phyloP scores from a whole-genome alignment of 1,140 invertebrate genomes.

The Drosophila parvula region DNA sequence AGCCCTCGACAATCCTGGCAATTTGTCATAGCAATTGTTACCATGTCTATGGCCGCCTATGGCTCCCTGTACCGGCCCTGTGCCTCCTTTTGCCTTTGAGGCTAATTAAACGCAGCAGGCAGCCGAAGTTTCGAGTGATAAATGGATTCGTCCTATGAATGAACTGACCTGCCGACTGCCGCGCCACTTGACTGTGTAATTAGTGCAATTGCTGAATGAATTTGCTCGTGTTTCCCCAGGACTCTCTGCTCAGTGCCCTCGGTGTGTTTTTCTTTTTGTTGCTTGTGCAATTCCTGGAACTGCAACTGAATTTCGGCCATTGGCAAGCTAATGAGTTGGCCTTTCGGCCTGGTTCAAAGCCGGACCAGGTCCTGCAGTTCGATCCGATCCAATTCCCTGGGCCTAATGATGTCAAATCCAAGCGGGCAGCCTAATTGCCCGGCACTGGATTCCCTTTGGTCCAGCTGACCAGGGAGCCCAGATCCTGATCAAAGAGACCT shows the following conservation, averaged over 20 bases:
- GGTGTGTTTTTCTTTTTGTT: constrained; percentile 1
- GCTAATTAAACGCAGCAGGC: constrained; percentile 67
- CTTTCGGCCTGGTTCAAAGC: constrained; percentile 43
- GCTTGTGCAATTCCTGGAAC: constrained; percentile 53
- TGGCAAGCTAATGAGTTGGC: constrained; percentile 50
- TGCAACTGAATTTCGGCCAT: constrained; percentile 33
- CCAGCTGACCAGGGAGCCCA: constrained; percentile 4
- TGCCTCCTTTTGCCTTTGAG: constrained; percentile 14
- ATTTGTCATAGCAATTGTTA: constrained; percentile 69
- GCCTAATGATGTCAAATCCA: constrained; percentile 42
- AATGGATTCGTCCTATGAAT: constrained; percentile 62
- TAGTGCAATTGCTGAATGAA: constrained; percentile 74
- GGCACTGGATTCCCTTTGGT: neutral
- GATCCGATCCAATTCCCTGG: constrained; percentile 1
- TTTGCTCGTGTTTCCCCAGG: constrained; percentile 35
- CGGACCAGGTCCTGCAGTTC: constrained; percentile 26
- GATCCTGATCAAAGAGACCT: constrained; percentile 2
- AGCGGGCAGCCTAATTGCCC: constrained; percentile 29
- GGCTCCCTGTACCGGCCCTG: neutral
- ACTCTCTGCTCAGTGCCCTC: neutral
- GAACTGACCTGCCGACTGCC: constrained; percentile 26
- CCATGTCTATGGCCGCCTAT: constrained; percentile 16
- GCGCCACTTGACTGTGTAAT: constrained; percentile 65
- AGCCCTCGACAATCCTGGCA: constrained; percentile 39
- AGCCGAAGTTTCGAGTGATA: constrained; percentile 50